A percentile compares a stretch with the other conserved stretches of the same genome.
Conservation (phyloP, 2,113 vertebrate genomes). For the Plotosus lineatus region DNA sequence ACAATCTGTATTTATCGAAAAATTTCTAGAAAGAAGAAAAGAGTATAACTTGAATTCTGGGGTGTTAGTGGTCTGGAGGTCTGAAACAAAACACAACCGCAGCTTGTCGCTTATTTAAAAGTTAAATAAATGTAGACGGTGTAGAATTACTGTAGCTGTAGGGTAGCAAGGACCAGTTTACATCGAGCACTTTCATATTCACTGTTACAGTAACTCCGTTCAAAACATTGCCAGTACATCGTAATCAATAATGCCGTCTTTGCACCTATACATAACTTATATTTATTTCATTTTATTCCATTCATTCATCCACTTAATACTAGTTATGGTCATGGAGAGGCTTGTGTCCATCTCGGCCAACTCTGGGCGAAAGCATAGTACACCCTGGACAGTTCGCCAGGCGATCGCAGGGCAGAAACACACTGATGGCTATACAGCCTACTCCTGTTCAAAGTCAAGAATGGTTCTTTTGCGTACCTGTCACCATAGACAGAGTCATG, state of each 20-base stretch:
- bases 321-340: too few species aligned
- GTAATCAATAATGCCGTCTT: constrained; percentile 16
- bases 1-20: constrained; percentile 17
- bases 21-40: neutral
- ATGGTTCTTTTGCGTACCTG: too few species aligned
- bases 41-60: neutral
- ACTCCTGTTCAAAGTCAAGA: too few species aligned
- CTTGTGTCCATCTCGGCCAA: too few species aligned
- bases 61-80: neutral
- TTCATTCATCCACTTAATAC: too few species aligned
- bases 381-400: too few species aligned
- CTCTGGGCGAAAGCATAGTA: too few species aligned
- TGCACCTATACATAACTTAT: constrained; percentile 32
- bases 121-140: neutral
- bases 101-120: neutral
- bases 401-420: too few species aligned
- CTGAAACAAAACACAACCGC: neutral
- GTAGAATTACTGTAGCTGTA: constrained; percentile 7
- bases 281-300: constrained; percentile 36
- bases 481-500: too few species aligned
- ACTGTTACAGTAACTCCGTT: neutral
- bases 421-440: too few species aligned
- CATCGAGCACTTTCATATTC: constrained; percentile 31
- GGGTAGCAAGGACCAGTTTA: neutral
- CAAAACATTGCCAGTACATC: neutral